Conservation (phyloP, 2,113 vertebrate genomes). For the Phoenicopterus ruber region DNA sequence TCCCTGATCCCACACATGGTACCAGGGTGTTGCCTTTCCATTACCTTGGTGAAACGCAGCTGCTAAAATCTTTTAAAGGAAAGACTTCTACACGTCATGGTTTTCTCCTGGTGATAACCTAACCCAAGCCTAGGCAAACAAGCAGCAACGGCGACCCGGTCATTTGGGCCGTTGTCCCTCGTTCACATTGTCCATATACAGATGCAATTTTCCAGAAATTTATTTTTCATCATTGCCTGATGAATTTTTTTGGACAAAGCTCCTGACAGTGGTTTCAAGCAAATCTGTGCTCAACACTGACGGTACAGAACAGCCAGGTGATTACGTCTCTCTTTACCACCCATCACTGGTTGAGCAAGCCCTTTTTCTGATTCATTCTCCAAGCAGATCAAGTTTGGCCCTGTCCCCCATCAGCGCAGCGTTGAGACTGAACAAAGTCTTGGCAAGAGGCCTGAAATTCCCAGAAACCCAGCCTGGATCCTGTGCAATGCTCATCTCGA, state of each 20-base stretch:
- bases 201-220: background rate
- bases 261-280: background rate
- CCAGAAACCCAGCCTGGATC: background rate
- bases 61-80: background rate
- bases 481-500: background rate
- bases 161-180: background rate
- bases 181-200: background rate
- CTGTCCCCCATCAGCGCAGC: background rate
- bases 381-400: background rate
- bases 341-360: background rate
- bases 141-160: accelerated
- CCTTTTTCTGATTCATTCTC: background rate
- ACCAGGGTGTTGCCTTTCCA: background rate
- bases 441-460: background rate
- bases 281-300: background rate
- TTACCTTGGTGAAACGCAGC: background rate
- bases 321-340: background rate
- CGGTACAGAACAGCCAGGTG: background rate
- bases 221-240: background rate
- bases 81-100: background rate
- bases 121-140: background rate
- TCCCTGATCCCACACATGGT: background rate
- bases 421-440: background rate
- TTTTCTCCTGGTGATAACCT: background rate
- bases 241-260: background rate